A percentile compares a stretch with the other conserved stretches of the same genome.
Conservation (phyloP, 2,888 invertebrate species). For the Nephrotoma guestfalica region DNA sequence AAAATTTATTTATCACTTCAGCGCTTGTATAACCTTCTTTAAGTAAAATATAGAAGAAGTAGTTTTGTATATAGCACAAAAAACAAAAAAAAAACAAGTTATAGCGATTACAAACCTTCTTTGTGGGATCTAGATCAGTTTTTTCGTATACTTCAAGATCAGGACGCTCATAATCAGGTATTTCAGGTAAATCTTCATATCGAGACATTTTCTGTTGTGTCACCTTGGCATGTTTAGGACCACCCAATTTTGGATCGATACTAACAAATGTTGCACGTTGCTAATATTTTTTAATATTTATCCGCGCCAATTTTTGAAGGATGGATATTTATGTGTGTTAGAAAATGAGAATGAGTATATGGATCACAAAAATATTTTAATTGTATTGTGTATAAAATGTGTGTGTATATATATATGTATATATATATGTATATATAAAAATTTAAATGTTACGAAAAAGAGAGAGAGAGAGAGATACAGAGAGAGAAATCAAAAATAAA, state of each 20-base stretch:
- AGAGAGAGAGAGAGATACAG: not conserved
- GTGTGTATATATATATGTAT: not conserved
- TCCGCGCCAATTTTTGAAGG: not conserved
- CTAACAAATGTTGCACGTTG: slow-evolving; percentile 15
- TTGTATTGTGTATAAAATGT: not conserved
- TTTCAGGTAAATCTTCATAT: slow-evolving; percentile 39
- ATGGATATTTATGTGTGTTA: not conserved
- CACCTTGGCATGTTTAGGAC: slow-evolving; percentile 20
- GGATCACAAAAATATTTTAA: not conserved
- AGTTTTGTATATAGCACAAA: not conserved
- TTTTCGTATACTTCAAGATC: slow-evolving; percentile 50
- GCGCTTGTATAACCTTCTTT: not conserved
- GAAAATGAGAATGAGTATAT: not conserved
- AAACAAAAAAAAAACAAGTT: not conserved
- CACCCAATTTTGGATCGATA: slow-evolving; percentile 17
- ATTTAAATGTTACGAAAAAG: not conserved
- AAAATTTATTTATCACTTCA: not conserved
- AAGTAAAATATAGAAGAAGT: not conserved
- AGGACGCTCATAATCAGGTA: slow-evolving; percentile 53
- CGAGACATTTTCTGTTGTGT: slow-evolving; percentile 24
- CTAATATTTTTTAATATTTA: slow-evolving; percentile 15
- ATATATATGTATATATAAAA: not conserved
- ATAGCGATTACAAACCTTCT: not conserved
- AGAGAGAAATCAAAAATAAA: not conserved
- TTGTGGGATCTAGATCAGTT: slow-evolving; percentile 28